Evolutionary conservation across 2,888 invertebrate species (phyloP), one percentile per base, ranked within the genome.

Genomic region (Chouioia cunea): DNA sequence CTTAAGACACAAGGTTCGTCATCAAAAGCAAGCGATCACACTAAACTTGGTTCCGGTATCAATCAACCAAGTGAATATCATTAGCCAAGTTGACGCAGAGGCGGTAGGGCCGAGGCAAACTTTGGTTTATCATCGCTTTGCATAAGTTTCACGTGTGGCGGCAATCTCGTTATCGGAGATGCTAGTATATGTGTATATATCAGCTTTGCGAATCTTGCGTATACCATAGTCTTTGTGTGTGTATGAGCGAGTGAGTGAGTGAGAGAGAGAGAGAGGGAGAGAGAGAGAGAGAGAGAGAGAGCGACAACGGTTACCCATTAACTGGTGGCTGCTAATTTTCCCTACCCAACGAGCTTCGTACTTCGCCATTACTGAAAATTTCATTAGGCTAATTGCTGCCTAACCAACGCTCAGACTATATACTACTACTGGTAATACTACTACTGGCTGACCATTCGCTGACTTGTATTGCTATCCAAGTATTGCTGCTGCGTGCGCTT

Each of bases 11-110:
- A n/a, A n/a, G n/a, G n/a, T n/a, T n/a, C n/a, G n/a, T n/a, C n/a
- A n/a, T n/a, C n/a, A n/a, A n/a, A n/a, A 27, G 27, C 27, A 27
- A 3, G 27, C 27, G 27, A 4, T 6, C 6, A 6, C 6, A 3
- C 27, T 70, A 73, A n/a, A 73, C 73, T 73, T 54, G n/a, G 44
- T 73, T 69, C 14, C 14, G 36, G 63, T 66, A 71, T 71, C 66
- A 71, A 71, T 71, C 56, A 53, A 66, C 63, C 52, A 63, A 20
- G 70, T 14, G 64, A 70, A 70, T 73, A 73, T 67, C 60, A 67
- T 70, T 73, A 73, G 52, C 59, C 56, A 73, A 73, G 70, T 73
- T 70, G 56, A 65, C 65, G 66, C 67, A 73, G 70, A 66, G 73
- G 70, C 64, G 73, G n/a, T 66, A 73, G 70, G 64, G 70, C 59